A percentile compares a stretch with the other conserved stretches of the same genome.
These are phyloP conservation scores for Alaudala cheleensis DNA, from an alignment of 2,113 vertebrate genomes.

Conservation along the genomic window DNA sequence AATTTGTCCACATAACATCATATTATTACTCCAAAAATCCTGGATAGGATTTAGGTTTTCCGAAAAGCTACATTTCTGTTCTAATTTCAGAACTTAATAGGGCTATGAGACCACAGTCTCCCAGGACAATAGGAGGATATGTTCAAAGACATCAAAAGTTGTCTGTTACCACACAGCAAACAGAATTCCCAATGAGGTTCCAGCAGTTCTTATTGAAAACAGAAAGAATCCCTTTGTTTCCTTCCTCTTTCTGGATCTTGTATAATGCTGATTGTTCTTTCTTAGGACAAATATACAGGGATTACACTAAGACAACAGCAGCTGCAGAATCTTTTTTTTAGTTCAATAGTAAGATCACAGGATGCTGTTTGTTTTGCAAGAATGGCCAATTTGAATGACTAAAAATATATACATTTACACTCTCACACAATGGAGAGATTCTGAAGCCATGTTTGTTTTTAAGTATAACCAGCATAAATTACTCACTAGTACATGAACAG, in stretches of 20 bases:
- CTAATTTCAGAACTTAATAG: neutral
- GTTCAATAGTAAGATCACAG: constrained; percentile 39
- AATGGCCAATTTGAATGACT: constrained; percentile 27
- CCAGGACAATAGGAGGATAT: constrained; percentile 38
- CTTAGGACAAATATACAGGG: constrained; percentile 20
- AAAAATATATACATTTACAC: constrained; percentile 23
- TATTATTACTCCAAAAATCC: neutral
- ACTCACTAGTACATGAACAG: neutral
- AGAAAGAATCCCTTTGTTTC: constrained; percentile 57
- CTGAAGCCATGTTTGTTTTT: constrained; percentile 20
- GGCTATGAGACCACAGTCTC: neutral
- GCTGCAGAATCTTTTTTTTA: constrained; percentile 48
- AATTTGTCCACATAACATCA: neutral
- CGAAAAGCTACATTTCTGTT: neutral
- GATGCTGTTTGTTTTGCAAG: constrained; percentile 48
- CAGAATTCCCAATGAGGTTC: constrained; percentile 33
- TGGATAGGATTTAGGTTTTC: neutral
- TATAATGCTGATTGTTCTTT: constrained; percentile 53
- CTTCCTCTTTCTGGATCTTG: constrained; percentile 45
- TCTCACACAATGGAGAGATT: neutral
- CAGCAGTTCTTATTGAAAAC: constrained; percentile 38
- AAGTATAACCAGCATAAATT: neutral
- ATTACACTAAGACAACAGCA: constrained; percentile 51
- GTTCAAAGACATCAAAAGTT: constrained; percentile 26
- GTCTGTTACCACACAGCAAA: constrained; percentile 17